A percentile compares a stretch with the other conserved stretches of the same genome.
Evolutionary conservation across 2,797 vertebrate genomes (phyloP).

Genomic region (Pachyuromys duprasi): DNA sequence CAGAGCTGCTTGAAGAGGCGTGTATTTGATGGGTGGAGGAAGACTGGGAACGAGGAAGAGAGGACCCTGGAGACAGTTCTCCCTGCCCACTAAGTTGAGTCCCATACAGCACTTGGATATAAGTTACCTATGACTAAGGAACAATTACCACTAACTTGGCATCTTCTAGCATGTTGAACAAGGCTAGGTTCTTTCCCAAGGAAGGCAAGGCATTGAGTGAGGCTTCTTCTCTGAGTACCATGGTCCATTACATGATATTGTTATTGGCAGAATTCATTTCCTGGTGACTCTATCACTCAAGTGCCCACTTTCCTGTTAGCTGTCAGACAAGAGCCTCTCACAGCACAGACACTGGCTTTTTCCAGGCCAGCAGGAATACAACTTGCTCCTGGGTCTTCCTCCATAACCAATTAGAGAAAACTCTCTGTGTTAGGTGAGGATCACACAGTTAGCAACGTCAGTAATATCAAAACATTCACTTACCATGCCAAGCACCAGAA

Average conservation of each 20-base stretch:
- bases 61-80: neutral
- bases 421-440: neutral
- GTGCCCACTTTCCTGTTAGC: neutral
- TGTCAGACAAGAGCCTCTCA: neutral
- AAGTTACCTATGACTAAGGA: neutral
- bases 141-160: neutral
- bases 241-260: neutral
- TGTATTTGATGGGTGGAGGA: accelerated
- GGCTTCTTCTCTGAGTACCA: neutral
- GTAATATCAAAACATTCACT: neutral
- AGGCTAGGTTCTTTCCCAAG: neutral
- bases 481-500: neutral
- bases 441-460: neutral
- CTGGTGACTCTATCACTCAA: neutral
- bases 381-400: neutral
- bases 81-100: too few relatives aligned
- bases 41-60: too few relatives aligned
- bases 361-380: neutral
- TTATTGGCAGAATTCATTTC: neutral
- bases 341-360: neutral
- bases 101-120: neutral
- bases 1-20: too few relatives aligned
- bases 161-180: neutral
- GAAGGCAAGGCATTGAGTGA: neutral
- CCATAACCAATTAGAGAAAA: neutral